Percentiles rank a stretch among this genome's conserved stretches.
phyloP scores from a whole-genome alignment of 1,140 invertebrate genomes.

The Drosophila leontia region DNA sequence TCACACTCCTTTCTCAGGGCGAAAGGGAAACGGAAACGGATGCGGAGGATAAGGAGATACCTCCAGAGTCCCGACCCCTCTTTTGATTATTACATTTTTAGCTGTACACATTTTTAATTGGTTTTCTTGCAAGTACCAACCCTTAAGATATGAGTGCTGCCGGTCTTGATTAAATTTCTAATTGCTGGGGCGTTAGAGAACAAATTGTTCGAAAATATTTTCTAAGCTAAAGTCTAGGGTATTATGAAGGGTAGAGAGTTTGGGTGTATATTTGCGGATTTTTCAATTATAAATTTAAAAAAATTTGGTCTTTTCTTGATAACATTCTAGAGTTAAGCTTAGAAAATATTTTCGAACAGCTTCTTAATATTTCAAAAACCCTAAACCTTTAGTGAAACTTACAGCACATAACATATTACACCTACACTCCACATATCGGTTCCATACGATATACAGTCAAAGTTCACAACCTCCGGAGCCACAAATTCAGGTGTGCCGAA shows the following conservation, averaged over 20 bases:
- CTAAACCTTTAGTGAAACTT: slow-evolving; percentile 86
- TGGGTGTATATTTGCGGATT: not conserved
- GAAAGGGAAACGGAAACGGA: not conserved
- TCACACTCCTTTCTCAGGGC: slow-evolving; percentile 15
- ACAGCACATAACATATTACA: slow-evolving; percentile 99
- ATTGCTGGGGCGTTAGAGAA: slow-evolving; percentile 22
- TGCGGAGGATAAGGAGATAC: slow-evolving; percentile 1
- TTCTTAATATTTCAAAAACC: not conserved
- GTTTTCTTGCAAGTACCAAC: slow-evolving; percentile 39
- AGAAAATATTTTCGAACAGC: no score
- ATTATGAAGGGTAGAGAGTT: not conserved
- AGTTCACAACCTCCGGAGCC: slow-evolving; percentile 99
- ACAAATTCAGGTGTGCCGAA: slow-evolving; percentile 99
- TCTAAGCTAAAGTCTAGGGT: not conserved
- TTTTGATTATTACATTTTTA: slow-evolving; percentile 72
- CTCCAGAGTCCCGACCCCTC: slow-evolving; percentile 2
- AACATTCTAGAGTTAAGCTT: no score
- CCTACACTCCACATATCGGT: slow-evolving; percentile 99
- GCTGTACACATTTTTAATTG: slow-evolving; percentile 71
- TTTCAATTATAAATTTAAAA: not conserved
- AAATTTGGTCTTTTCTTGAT: not conserved
- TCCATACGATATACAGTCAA: slow-evolving; percentile 96
- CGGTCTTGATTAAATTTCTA: slow-evolving; percentile 56
- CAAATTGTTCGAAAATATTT: slow-evolving; percentile 39
- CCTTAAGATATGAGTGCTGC: slow-evolving; percentile 18